A percentile compares a stretch with the other conserved stretches of the same genome.
Conservation (phyloP, 2,113 vertebrate species). For the Lophura nycthemera region DNA sequence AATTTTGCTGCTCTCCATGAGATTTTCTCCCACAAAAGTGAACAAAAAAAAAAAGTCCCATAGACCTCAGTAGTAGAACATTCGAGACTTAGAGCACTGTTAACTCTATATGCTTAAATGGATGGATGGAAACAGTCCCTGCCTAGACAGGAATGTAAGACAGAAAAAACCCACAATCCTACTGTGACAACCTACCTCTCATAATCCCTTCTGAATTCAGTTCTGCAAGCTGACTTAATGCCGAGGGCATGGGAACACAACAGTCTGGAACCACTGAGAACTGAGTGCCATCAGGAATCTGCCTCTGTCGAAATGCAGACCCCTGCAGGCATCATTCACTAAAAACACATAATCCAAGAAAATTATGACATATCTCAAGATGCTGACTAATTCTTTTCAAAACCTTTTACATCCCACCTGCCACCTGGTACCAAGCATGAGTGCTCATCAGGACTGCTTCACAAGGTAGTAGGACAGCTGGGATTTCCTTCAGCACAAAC, state of each 20-base stretch:
- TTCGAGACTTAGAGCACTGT: not conserved
- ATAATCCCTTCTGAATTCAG: not conserved
- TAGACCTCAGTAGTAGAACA: not conserved
- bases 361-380: not conserved
- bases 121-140: not conserved
- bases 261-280: not conserved
- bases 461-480: not conserved
- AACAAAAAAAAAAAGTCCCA: not conserved
- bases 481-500: not conserved
- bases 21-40: not conserved
- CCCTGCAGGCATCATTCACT: not conserved
- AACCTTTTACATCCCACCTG: not conserved
- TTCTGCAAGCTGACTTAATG: not conserved
- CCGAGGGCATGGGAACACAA: not conserved
- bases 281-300: not conserved
- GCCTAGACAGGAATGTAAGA: not conserved
- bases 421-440: not conserved
- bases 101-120: not conserved
- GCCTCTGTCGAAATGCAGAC: not conserved
- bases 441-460: not conserved
- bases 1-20: not conserved
- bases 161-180: not conserved
- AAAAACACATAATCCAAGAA: not conserved
- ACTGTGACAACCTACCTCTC: not conserved
- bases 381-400: not conserved